phyloP scores from a whole-genome alignment of 2,113 vertebrate genomes.

The Chamaea fasciata region DNA sequence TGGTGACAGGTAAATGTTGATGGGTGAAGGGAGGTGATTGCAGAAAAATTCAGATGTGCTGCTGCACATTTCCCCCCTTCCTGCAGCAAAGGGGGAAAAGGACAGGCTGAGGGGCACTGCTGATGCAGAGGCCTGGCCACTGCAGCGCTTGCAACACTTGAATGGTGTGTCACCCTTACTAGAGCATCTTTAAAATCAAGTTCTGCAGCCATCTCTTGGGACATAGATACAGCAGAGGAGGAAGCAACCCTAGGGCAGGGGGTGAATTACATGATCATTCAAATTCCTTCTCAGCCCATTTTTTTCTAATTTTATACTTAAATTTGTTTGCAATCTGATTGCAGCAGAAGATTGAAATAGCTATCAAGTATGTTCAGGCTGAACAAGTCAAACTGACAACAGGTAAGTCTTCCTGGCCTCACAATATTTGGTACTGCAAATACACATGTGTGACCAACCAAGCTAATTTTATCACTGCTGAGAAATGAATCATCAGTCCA shows the following conservation, averaged over 20 bases:
- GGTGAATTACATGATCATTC: not conserved
- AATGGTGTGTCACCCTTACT: not conserved
- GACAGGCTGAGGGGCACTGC: not conserved
- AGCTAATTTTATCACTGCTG: not conserved
- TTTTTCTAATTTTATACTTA: not conserved
- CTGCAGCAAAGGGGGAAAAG: not conserved
- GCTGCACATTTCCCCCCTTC: not conserved
- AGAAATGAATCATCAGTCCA: not conserved
- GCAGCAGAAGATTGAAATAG: not conserved
- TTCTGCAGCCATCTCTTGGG: not conserved
- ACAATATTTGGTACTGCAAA: not conserved
- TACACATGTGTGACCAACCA: not conserved
- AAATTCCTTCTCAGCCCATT: not conserved
- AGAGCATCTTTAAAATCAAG: not conserved
- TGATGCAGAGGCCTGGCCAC: not conserved
- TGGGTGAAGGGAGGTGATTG: not conserved
- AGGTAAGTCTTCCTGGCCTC: not conserved
- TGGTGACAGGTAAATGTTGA: not conserved
- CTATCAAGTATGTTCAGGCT: not conserved
- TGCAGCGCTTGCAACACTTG: accelerated
- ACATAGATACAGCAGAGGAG: not conserved
- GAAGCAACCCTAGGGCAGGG: not conserved
- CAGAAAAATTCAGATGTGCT: not conserved
- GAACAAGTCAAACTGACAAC: not conserved
- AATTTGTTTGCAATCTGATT: not conserved